A percentile compares a stretch with the other conserved stretches of the same genome.
Evolutionary conservation across 2,113 vertebrate genomes (phyloP).

Genomic region (Dicerorhinus sumatrensis): DNA sequence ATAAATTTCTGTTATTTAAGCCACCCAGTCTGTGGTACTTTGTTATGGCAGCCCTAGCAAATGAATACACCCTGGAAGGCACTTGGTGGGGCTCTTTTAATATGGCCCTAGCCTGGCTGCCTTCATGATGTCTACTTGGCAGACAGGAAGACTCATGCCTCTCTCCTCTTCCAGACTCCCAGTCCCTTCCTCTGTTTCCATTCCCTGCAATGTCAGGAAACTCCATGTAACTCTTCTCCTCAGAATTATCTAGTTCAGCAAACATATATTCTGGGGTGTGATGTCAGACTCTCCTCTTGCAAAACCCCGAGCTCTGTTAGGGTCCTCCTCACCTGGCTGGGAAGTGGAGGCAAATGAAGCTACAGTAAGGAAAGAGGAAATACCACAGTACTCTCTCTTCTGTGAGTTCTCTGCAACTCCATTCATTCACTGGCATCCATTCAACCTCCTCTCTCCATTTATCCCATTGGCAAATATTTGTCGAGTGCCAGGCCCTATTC

Average conservation of each 20-base stretch:
- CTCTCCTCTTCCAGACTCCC: neutral
- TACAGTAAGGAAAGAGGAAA: neutral
- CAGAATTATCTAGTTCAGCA: neutral
- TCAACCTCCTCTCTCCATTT: neutral
- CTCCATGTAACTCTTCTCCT: neutral
- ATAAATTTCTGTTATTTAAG: neutral
- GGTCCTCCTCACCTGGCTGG: neutral
- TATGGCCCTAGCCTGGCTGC: neutral
- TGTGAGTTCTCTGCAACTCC: neutral
- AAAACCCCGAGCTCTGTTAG: neutral
- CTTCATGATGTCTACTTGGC: neutral
- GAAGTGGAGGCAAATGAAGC: neutral
- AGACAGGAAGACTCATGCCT: neutral
- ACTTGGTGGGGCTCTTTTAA: neutral
- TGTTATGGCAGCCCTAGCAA: neutral
- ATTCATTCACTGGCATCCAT: neutral
- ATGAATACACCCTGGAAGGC: neutral
- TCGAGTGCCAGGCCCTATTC: neutral
- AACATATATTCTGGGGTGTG: neutral
- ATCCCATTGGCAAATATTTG: neutral
- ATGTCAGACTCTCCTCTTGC: neutral
- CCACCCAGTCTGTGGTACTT: neutral
- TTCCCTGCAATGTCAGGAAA: neutral
- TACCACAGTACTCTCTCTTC: neutral
- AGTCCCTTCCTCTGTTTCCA: neutral